phyloP scores from a whole-genome alignment of 2,797 vertebrate genomes.

The Lacerta bilineata region DNA sequence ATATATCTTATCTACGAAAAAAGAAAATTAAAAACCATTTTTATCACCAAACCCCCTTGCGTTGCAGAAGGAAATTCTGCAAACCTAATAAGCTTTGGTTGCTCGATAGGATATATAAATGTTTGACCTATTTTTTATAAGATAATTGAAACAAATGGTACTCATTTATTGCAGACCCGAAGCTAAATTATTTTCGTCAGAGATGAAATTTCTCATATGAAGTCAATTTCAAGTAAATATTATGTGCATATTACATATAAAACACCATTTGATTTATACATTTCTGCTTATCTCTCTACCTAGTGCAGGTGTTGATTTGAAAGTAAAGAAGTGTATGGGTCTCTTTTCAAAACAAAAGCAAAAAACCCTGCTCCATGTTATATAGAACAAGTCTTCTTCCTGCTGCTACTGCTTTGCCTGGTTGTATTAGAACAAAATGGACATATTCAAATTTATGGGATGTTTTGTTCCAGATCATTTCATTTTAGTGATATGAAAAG shows the following conservation, averaged over 20 bases:
- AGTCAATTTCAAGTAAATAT: conserved; percentile 18
- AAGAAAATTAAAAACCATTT: accelerated
- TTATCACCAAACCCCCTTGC: not conserved
- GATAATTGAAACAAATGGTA: not conserved
- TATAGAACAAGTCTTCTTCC: not conserved
- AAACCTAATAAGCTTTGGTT: not conserved
- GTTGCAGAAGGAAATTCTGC: conserved; percentile 5
- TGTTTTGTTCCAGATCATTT: not conserved
- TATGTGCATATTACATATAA: not conserved
- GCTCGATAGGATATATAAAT: accelerated
- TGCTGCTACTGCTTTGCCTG: not conserved
- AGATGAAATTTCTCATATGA: not conserved
- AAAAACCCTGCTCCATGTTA: not conserved
- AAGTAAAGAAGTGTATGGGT: not conserved
- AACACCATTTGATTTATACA: conserved; percentile 14
- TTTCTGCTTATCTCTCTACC: not conserved
- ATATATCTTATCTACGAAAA: not conserved
- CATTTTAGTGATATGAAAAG: not conserved
- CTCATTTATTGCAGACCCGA: not conserved
- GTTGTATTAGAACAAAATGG: not conserved
- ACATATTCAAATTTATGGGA: not conserved
- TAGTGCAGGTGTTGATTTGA: not conserved
- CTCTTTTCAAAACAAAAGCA: no score
- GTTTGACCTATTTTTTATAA: not conserved
- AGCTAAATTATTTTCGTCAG: not conserved